Base-by-base conservation (phyloP, 2,113 vertebrate genomes). In the Egretta garzetta region DNA sequence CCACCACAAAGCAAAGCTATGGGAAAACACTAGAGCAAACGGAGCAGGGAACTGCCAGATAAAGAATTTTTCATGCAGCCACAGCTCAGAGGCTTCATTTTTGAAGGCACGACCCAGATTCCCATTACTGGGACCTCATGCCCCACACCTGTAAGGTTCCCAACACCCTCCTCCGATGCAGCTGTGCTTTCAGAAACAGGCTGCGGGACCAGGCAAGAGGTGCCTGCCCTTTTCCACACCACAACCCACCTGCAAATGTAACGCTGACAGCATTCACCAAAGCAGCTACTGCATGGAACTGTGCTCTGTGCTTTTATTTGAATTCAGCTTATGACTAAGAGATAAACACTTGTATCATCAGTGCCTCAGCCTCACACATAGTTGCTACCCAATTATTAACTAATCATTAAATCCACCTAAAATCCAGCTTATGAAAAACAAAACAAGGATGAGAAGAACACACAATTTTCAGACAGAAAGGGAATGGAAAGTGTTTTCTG, bases 381-480 rank as follows among this genome's bases (percentile, higher is more conserved):
- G 63, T 75, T 75, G 45, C 93, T 76, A 86, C 76, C 70, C 77
- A 80, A 32, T 90, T 86, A 93, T 91, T 93, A 97, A 80, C 68
- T 89, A 87, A 91, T 91, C 76, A 89, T 84, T 91, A 89, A 93
- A 93, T 58, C 62, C 89, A 96, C 70, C 80, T 87, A 73, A 96
- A 95, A 96, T 64, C 73, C 60, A 85, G 24, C 27, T 95, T 79
- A 81, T 79, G 68, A 52, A 92, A 85, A 96, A 94, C 70, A 87
- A 91, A 96, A 72, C 19, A 79, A 45, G 9, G 35, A 62, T 56
- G 37, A 80, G 52, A 74, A 92, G 45, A 93, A 71, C 73, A 74
- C 26, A 60, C 12, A 56, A n/a, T 89, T 97, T 96, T 80, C 53
- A 82, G 70, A 9, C 30, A 49, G 76, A 96, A 85, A 72, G 21